Evolutionary conservation across 2,113 vertebrate species (phyloP).

Genomic region (Bos javanicus): DNA sequence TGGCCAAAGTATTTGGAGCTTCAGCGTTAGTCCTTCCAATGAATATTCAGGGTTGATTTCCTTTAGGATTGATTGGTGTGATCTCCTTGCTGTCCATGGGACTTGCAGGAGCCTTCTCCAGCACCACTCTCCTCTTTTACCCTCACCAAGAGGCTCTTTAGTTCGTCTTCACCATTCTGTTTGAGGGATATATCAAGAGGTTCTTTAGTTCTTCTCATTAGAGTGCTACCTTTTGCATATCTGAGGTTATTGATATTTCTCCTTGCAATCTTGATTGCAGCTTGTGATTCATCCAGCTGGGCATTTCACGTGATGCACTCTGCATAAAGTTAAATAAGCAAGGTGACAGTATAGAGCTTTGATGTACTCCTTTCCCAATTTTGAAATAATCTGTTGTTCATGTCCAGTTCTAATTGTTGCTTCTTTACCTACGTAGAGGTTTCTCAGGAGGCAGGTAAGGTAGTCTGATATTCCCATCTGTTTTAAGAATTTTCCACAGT

Average conservation of each 20-base stretch:
- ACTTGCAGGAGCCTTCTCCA: background rate
- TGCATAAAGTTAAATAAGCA: background rate
- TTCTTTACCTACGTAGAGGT: background rate
- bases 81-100: background rate
- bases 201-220: background rate
- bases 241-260: background rate
- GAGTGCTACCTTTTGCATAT: background rate
- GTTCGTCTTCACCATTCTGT: background rate
- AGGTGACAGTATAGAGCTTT: background rate
- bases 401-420: background rate
- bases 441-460: background rate
- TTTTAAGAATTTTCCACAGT: background rate
- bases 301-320: background rate
- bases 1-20: background rate
- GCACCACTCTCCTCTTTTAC: background rate
- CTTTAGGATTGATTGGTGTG: background rate
- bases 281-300: background rate
- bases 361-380: background rate
- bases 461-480: background rate
- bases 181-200: background rate
- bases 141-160: background rate
- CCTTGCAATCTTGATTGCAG: background rate
- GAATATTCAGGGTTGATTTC: background rate
- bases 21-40: background rate
- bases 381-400: background rate